These are phyloP conservation scores for Neodiprion pinetum DNA, from an alignment of 1,140 invertebrate genomes.

Conservation along the genomic window DNA sequence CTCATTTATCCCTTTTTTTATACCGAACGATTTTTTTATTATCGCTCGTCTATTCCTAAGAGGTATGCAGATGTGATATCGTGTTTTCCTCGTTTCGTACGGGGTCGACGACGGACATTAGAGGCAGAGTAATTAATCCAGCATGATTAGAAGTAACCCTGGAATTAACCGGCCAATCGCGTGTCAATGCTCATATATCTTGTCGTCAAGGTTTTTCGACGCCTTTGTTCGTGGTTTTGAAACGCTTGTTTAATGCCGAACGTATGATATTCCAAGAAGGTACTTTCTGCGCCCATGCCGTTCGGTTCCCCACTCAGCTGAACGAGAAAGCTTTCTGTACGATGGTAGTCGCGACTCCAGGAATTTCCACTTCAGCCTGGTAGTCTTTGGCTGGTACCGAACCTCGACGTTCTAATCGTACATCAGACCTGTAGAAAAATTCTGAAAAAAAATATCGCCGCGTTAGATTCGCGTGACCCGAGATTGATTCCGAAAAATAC, in stretches of 20 bases:
- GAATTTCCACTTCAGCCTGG: not conserved
- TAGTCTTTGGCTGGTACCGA: constrained; percentile 4
- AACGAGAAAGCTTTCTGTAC: constrained; percentile 4
- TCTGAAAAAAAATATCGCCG: not conserved
- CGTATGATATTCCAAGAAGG: not conserved
- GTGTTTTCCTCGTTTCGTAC: too few relatives aligned
- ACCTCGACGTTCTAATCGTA: not conserved
- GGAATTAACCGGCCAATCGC: too few relatives aligned
- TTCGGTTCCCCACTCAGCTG: not conserved
- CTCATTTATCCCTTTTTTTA: too few relatives aligned
- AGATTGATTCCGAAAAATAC: not conserved
- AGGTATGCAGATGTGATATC: too few relatives aligned
- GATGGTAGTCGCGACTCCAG: not conserved
- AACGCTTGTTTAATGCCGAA: not conserved
- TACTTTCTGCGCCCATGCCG: constrained; percentile 4
- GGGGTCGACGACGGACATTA: too few relatives aligned
- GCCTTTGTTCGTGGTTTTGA: not conserved
- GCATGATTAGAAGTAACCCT: too few relatives aligned
- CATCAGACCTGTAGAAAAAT: not conserved
- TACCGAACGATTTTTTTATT: too few relatives aligned
- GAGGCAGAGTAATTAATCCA: too few relatives aligned
- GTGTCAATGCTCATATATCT: too few relatives aligned
- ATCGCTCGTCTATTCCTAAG: too few relatives aligned
- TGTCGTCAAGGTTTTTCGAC: not conserved
- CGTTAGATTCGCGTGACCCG: not conserved